These are phyloP conservation scores for Hipparchia semele DNA, from an alignment of 2,888 invertebrate genomes.

Conservation along the genomic window DNA sequence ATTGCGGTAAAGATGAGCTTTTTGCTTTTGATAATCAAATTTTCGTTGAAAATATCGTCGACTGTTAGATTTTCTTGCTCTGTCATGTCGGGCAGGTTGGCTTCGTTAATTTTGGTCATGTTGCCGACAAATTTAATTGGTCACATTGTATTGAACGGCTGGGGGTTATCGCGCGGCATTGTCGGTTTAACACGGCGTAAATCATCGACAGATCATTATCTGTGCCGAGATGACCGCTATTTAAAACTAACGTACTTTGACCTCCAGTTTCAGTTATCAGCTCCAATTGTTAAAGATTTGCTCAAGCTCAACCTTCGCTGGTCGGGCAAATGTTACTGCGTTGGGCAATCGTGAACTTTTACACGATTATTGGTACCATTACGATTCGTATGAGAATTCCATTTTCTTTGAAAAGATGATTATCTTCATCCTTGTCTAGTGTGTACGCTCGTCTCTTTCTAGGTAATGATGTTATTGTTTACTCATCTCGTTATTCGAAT, in stretches of 20 bases:
- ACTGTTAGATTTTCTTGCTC: slow-evolving; percentile 59
- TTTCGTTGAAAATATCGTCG: slow-evolving; percentile 68
- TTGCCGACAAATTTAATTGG: slow-evolving; percentile 70
- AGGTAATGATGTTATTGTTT: slow-evolving; percentile 78
- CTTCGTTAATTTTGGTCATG: slow-evolving; percentile 75
- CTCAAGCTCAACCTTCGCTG: slow-evolving; percentile 53
- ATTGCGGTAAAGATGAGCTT: slow-evolving; percentile 52
- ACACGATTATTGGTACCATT: slow-evolving; percentile 80
- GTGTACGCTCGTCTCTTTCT: slow-evolving; percentile 55
- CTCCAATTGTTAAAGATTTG: slow-evolving; percentile 58
- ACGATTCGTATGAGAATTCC: slow-evolving; percentile 81
- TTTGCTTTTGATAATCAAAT: slow-evolving; percentile 59
- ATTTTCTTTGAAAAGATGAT: slow-evolving; percentile 75
- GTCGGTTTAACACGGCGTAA: slow-evolving; percentile 78
- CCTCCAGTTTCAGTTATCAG: slow-evolving; percentile 50
- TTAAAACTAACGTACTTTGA: slow-evolving; percentile 55
- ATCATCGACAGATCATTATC: slow-evolving; percentile 81
- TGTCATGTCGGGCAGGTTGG: slow-evolving; percentile 63
- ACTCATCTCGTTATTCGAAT: slow-evolving; percentile 71
- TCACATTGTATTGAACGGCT: slow-evolving; percentile 67
- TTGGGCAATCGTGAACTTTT: slow-evolving; percentile 81
- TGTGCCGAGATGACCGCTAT: slow-evolving; percentile 70
- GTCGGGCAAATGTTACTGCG: slow-evolving; percentile 69
- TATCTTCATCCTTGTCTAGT: slow-evolving; percentile 54
- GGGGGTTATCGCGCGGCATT: slow-evolving; percentile 71